phyloP scores from a whole-genome alignment of 2,113 vertebrate species.

The Crypturellus undulatus region DNA sequence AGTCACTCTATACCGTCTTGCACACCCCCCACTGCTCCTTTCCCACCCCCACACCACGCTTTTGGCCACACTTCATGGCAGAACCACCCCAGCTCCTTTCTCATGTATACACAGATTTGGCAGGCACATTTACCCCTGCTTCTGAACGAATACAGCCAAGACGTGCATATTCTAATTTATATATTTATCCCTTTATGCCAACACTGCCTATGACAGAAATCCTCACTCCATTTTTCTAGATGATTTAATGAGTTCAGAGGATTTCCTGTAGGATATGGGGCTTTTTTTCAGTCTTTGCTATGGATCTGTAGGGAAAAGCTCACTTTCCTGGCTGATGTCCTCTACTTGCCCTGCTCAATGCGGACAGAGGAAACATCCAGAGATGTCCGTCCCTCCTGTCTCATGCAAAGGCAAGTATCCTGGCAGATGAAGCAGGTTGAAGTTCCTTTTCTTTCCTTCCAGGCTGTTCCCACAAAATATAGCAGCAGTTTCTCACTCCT shows the following conservation, averaged over 20 bases:
- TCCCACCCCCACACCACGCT: fast-evolving
- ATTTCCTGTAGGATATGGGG: background rate
- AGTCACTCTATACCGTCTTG: background rate
- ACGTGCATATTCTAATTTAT: background rate
- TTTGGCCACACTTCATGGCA: background rate
- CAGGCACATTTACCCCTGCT: background rate
- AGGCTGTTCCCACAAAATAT: background rate
- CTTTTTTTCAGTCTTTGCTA: background rate
- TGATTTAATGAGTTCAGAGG: background rate
- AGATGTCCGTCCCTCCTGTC: background rate
- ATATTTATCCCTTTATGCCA: background rate
- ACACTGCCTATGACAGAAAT: background rate
- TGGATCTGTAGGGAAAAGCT: background rate
- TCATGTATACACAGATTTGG: background rate
- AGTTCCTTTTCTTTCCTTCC: background rate
- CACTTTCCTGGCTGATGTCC: background rate
- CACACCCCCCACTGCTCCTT: fast-evolving
- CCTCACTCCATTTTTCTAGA: no score
- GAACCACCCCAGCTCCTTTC: background rate
- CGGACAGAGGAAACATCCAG: background rate
- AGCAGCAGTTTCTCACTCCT: background rate
- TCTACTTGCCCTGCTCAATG: background rate
- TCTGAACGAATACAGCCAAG: background rate
- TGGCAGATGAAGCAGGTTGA: background rate
- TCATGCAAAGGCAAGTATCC: background rate